These are phyloP conservation scores for Drosophila micromelanica DNA, from an alignment of 1,140 invertebrate species.

Conservation along the genomic window DNA sequence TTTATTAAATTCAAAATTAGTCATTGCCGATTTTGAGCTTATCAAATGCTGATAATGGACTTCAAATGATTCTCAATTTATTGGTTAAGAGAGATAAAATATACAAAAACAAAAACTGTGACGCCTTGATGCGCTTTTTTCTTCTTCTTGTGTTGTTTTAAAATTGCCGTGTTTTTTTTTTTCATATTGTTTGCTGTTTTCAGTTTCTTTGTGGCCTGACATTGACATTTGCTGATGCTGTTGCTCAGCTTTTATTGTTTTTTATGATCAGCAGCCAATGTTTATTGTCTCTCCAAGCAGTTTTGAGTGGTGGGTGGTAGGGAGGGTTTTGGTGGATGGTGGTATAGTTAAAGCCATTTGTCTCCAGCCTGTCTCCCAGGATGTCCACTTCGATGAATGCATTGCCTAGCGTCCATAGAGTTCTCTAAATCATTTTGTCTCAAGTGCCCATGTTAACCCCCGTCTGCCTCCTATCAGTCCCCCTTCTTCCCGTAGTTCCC, in stretches of 20 bases:
- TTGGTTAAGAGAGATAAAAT: conserved; percentile 11
- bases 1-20: conserved; percentile 14
- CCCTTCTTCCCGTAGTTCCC: not conserved
- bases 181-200: conserved; percentile 44
- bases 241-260: conserved; percentile 32
- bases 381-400: conserved; percentile 55
- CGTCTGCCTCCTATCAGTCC: not conserved
- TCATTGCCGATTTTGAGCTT: conserved; percentile 14
- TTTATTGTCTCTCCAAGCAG: conserved; percentile 4
- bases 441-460: conserved; percentile 32
- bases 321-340: not conserved
- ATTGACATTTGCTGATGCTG: conserved; percentile 77
- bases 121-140: conserved; percentile 59
- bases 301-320: conserved; percentile 4
- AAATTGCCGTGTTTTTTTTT: conserved; percentile 17
- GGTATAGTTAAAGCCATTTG: conserved; percentile 33
- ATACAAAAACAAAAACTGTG: conserved; percentile 26
- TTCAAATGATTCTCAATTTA: conserved; percentile 28
- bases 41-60: conserved; percentile 30
- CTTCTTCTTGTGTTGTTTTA: conserved; percentile 26
- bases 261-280: conserved; percentile 27
- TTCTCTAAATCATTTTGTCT: conserved; percentile 54
- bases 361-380: conserved; percentile 44
- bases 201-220: conserved; percentile 64
- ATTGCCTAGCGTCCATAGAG: not conserved